These are phyloP conservation scores for Eristalis tenax DNA, from an alignment of 2,888 invertebrate genomes.

Conservation along the genomic window DNA sequence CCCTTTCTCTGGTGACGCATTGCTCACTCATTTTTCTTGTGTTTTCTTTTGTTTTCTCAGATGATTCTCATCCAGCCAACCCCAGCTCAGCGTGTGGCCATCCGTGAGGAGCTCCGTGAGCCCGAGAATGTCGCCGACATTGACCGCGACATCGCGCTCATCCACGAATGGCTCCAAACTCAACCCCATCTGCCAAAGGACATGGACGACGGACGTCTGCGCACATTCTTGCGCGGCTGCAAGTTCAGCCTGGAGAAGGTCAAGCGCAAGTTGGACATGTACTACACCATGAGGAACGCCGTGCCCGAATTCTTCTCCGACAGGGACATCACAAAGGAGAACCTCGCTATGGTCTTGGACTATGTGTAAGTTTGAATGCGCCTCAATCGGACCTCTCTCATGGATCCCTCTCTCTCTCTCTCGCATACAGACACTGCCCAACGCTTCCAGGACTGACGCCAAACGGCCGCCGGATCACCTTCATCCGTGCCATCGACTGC, in stretches of 20 bases:
- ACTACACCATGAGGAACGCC: constrained; percentile 91
- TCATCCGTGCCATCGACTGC: constrained; percentile 88
- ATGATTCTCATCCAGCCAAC: constrained; percentile 86
- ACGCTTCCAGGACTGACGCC: constrained; percentile 91
- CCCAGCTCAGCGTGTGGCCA: constrained; percentile 86
- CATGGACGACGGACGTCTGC: constrained; percentile 88
- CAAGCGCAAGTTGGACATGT: constrained; percentile 93
- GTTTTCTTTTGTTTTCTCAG: constrained; percentile 73
- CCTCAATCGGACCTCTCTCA: neutral
- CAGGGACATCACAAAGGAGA: constrained; percentile 88
- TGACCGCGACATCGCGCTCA: constrained; percentile 84
- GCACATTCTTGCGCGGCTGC: constrained; percentile 92
- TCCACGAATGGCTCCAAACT: constrained; percentile 87
- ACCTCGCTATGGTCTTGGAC: constrained; percentile 87
- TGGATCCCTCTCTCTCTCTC: neutral
- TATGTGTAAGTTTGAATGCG: constrained; percentile 84
- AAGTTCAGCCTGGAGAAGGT: constrained; percentile 93
- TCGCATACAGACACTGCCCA: constrained; percentile 85
- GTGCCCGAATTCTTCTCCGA: constrained; percentile 91
- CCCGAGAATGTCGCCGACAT: constrained; percentile 83
- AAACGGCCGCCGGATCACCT: constrained; percentile 88
- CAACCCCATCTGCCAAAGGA: constrained; percentile 86
- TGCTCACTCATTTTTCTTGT: neutral
- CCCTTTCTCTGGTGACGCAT: constrained; percentile 7
- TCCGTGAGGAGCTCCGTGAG: constrained; percentile 87